Evolutionary conservation across 2,797 vertebrate genomes (phyloP).

Genomic region (Delichon dasypus): DNA sequence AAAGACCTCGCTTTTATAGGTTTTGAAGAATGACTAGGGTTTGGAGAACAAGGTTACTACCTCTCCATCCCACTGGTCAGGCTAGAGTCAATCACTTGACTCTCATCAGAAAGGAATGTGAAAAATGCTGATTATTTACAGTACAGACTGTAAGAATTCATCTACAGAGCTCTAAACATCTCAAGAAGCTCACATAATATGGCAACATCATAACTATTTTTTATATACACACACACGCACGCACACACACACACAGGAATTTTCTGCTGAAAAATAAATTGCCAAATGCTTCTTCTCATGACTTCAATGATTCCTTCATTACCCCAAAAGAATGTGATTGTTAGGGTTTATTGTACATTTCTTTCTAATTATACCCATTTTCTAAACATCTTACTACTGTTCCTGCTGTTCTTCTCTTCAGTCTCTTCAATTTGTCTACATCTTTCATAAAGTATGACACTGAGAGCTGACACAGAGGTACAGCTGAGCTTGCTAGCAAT

Average conservation of each 20-base stretch:
- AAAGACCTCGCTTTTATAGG: no score
- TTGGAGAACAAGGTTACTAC: no score
- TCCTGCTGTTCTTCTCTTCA: constrained; percentile 29
- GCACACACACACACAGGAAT: background rate
- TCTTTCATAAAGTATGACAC: constrained; percentile 2
- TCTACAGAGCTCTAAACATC: no score
- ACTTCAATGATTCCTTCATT: background rate
- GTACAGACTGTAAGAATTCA: no score
- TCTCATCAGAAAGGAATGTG: no score
- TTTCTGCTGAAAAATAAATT: background rate
- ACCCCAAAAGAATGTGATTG: background rate
- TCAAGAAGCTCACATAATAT: no score
- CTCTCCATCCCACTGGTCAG: no score
- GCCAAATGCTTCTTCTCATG: background rate
- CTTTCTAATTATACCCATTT: background rate
- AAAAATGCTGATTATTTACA: no score
- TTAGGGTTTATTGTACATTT: background rate
- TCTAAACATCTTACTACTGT: background rate
- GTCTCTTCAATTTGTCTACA: constrained; percentile 11
- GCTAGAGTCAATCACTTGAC: no score
- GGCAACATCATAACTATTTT: background rate
- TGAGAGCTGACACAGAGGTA: constrained; percentile 31
- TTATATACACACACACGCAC: no score
- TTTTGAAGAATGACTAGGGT: no score
- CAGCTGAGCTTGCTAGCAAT: background rate